Evolutionary conservation across 2,113 vertebrate species (phyloP).

Genomic region (Speoplatyrhinus poulsoni): DNA sequence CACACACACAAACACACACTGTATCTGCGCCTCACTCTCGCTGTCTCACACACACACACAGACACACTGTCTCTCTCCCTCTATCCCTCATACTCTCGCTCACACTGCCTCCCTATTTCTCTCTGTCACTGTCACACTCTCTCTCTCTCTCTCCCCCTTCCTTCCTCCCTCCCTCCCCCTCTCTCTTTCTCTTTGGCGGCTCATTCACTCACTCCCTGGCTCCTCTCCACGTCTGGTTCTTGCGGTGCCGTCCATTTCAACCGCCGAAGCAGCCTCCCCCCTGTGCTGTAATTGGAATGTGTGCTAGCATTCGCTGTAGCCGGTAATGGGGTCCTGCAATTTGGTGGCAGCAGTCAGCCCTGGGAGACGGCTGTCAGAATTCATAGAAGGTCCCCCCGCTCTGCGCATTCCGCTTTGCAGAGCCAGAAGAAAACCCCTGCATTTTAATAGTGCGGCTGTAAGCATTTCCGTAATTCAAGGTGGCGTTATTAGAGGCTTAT

Average conservation of each 20-base stretch:
- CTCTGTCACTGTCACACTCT: not conserved
- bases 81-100: too few relatives aligned
- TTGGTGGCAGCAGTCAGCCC: conserved; percentile 62
- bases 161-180: not conserved
- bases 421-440: conserved; percentile 46
- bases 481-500: conserved; percentile 73
- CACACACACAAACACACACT: not conserved
- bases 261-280: conserved; percentile 49
- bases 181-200: not conserved
- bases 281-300: conserved; percentile 72
- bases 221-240: conserved; percentile 15
- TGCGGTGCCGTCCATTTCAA: conserved; percentile 46
- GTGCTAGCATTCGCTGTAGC: conserved; percentile 69
- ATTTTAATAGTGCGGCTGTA: conserved; percentile 72
- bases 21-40: not conserved
- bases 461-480: conserved; percentile 73
- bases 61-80: too few relatives aligned
- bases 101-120: conserved; percentile 3
- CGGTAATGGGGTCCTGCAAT: conserved; percentile 72
- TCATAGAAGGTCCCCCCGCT: conserved; percentile 43
- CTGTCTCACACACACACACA: not conserved
- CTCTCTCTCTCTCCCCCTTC: not conserved
- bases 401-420: conserved; percentile 39
- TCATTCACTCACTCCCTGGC: conserved; percentile 1
- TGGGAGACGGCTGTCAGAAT: conserved; percentile 64